Evolutionary conservation across 2,113 vertebrate genomes (phyloP).

Genomic region (Trichechus manatus): DNA sequence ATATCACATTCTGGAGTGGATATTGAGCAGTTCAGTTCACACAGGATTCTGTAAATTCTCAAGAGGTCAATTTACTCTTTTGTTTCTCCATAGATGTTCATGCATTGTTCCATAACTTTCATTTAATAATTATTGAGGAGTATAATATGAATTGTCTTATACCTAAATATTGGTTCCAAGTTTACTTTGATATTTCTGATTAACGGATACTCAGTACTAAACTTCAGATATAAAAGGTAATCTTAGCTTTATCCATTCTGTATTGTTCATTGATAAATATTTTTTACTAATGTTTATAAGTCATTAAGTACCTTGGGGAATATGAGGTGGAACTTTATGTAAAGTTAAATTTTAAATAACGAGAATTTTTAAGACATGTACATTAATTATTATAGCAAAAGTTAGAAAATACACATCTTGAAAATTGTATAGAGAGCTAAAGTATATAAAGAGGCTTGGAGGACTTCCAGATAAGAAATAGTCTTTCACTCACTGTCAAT

Average conservation of each 20-base stretch:
- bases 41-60: background rate
- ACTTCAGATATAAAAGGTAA: background rate
- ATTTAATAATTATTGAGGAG: background rate
- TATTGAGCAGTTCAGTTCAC: background rate
- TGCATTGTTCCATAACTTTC: background rate
- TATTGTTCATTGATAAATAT: background rate
- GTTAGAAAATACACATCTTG: background rate
- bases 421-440: background rate
- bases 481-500: background rate
- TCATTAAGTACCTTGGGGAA: background rate
- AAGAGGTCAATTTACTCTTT: background rate
- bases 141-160: background rate
- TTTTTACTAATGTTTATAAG: background rate
- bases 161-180: background rate
- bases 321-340: background rate
- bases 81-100: background rate
- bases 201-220: background rate
- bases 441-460: background rate
- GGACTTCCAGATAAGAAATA: background rate
- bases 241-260: background rate
- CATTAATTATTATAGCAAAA: background rate
- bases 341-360: constrained; percentile 8
- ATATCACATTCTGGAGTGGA: constrained; percentile 16
- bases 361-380: background rate
- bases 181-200: background rate